Base-by-base conservation (phyloP, 2,888 invertebrate genomes). In the Apodemia hepburni region DNA sequence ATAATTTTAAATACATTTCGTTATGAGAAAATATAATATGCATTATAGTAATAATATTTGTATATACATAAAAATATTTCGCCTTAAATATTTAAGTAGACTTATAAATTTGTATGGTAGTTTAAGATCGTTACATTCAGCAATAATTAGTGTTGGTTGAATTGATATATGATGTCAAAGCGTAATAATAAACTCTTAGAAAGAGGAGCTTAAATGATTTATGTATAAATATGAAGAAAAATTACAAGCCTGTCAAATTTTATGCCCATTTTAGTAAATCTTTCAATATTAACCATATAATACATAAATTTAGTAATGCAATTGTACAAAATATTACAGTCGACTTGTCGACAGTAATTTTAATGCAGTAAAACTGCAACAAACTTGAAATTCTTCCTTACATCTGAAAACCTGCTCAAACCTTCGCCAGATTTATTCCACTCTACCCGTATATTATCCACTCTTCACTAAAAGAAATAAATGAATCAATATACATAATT, bases 61-160 rank as follows among this genome's bases (percentile, higher is more conserved):
- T 63, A 67, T 65, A 63, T 64, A 70, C 42, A 15, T 66, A 63
- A 65, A 64, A 67, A 62, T 66, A 66, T 68, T 72, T 71, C 63
- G 69, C 72, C 70, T 73, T 71, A 70, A 69, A 66, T 65, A 68
- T 66, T 69, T 64, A 65, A 62, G 68, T 69, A 68, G 67, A 66
- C 67, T 57, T 64, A 63, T 58, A 68, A 65, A 65, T 62, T 47
- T 64, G 42, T 69, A 70, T 65, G 35, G 45, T 58, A 58, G 58
- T 58, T 35, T 61, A 51, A 35, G 35, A 9, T 45, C 6, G 29
- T 58, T 61, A 58, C 61, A 58, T 33, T 58, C 22, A 54, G 54
- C 54, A 54, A 54, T 54, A 54, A 54, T 54, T 27, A 54, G 54
- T 27, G 54, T 54, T 54, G 18, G 54, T 54, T 54, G 11, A 54